Conservation (phyloP, 2,797 vertebrate species). For the Oreochromis mossambicus region DNA sequence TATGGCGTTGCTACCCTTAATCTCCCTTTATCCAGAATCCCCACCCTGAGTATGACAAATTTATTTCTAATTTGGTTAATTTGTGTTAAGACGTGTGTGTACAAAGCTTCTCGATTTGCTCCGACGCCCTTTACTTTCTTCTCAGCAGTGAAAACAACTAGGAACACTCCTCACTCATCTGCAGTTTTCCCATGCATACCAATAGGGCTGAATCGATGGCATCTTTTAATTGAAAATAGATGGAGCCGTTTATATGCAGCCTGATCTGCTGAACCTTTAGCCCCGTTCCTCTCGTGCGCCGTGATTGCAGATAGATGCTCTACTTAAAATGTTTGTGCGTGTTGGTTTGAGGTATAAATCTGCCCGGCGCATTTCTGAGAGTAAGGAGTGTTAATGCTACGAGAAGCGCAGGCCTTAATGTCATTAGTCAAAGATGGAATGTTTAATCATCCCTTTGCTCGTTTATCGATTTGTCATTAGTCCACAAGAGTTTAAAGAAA, state of each 20-base stretch:
- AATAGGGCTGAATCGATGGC: conserved; percentile 66
- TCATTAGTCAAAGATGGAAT: conserved; percentile 75
- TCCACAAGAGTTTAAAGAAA: conserved; percentile 74
- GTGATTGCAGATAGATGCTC: conserved; percentile 30
- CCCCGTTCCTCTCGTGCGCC: background rate
- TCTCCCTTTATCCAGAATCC: conserved; percentile 61
- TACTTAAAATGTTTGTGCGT: conserved; percentile 13
- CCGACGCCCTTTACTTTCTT: conserved; percentile 52
- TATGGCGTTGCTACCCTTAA: conserved; percentile 55
- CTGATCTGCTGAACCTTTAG: conserved; percentile 58
- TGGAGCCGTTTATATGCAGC: conserved; percentile 67
- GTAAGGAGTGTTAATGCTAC: conserved; percentile 11
- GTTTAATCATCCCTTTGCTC: conserved; percentile 72
- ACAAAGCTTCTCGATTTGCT: conserved; percentile 56
- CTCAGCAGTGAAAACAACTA: conserved; percentile 39
- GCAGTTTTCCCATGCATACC: conserved; percentile 64
- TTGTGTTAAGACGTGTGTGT: conserved; percentile 61
- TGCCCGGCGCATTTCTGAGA: conserved; percentile 23
- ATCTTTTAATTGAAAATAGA: conserved; percentile 77
- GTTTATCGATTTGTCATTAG: conserved; percentile 80
- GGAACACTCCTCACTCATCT: conserved; percentile 59
- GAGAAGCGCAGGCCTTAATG: conserved; percentile 51
- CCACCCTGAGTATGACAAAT: conserved; percentile 53
- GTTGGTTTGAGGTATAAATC: conserved; percentile 11
- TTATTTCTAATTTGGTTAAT: conserved; percentile 70